phyloP scores from a whole-genome alignment of 2,797 vertebrate genomes.

The Hippocampus kuda region DNA sequence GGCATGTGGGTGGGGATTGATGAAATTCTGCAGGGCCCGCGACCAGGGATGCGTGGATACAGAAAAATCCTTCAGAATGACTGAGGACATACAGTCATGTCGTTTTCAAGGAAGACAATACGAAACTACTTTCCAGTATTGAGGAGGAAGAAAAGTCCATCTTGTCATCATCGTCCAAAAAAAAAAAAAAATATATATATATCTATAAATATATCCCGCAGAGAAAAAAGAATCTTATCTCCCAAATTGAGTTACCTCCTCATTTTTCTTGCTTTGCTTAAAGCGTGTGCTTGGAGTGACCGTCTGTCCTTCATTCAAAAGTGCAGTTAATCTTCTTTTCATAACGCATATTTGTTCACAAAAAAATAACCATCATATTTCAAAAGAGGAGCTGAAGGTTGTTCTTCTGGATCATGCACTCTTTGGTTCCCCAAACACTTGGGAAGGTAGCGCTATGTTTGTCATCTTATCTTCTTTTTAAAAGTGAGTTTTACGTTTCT shows the following conservation, averaged over 20 bases:
- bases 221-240: slow-evolving; percentile 61
- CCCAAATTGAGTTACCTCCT: slow-evolving; percentile 43
- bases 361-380: slow-evolving; percentile 42
- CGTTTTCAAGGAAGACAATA: slow-evolving; percentile 52
- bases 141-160: slow-evolving; percentile 34
- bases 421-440: slow-evolving; percentile 17
- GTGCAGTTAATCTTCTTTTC: slow-evolving; percentile 43
- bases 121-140: slow-evolving; percentile 48
- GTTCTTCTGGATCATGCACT: slow-evolving; percentile 29
- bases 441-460: not conserved
- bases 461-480: no score
- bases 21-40: slow-evolving; percentile 27
- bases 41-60: slow-evolving; percentile 6
- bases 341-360: slow-evolving; percentile 55
- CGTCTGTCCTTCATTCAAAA: slow-evolving; percentile 44
- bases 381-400: slow-evolving; percentile 44
- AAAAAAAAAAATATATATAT: no score
- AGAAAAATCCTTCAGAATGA: slow-evolving; percentile 56
- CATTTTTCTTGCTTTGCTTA: slow-evolving; percentile 21
- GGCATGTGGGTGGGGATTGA: slow-evolving; percentile 25
- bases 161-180: slow-evolving; percentile 8
- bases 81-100: slow-evolving; percentile 52
- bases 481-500: no score
- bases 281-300: slow-evolving; percentile 33
- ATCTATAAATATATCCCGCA: no score